Percentiles rank a stretch among this genome's conserved stretches.
These are phyloP conservation scores for Denticeps clupeoides DNA, from an alignment of 2,797 vertebrate genomes.

Conservation along the genomic window DNA sequence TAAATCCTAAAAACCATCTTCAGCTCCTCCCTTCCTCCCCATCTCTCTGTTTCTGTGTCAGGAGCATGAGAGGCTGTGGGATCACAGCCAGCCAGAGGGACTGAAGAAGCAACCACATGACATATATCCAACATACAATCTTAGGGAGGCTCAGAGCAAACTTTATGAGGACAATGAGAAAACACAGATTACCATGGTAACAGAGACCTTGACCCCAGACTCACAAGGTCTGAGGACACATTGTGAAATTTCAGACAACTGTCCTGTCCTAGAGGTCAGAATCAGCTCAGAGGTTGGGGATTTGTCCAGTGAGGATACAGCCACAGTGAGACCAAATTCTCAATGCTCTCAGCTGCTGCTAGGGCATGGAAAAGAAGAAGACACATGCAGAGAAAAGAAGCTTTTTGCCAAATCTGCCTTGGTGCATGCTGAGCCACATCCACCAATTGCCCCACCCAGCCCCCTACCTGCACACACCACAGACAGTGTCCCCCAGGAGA, in stretches of 20 bases:
- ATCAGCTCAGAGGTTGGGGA: background rate
- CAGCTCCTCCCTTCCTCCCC: slow-evolving; percentile 26
- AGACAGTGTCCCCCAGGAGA: slow-evolving; percentile 7
- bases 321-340: slow-evolving; percentile 10
- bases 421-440: background rate
- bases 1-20: slow-evolving; percentile 45
- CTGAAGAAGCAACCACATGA: slow-evolving; percentile 24
- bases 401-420: background rate
- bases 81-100: slow-evolving; percentile 23
- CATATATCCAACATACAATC: background rate
- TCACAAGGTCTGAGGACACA: background rate
- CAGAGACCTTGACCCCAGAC: background rate
- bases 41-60: slow-evolving; percentile 53
- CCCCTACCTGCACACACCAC: background rate
- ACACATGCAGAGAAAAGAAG: too few relatives aligned
- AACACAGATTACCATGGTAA: background rate
- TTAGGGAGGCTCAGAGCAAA: too few relatives aligned
- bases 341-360: background rate
- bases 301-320: background rate
- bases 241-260: background rate
- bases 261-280: too few relatives aligned
- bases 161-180: background rate
- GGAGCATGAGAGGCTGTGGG: slow-evolving; percentile 42
- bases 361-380: too few relatives aligned
- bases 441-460: background rate